These are phyloP conservation scores for Amblyjoppa proteus DNA, from an alignment of 2,888 invertebrate species.

Conservation along the genomic window DNA sequence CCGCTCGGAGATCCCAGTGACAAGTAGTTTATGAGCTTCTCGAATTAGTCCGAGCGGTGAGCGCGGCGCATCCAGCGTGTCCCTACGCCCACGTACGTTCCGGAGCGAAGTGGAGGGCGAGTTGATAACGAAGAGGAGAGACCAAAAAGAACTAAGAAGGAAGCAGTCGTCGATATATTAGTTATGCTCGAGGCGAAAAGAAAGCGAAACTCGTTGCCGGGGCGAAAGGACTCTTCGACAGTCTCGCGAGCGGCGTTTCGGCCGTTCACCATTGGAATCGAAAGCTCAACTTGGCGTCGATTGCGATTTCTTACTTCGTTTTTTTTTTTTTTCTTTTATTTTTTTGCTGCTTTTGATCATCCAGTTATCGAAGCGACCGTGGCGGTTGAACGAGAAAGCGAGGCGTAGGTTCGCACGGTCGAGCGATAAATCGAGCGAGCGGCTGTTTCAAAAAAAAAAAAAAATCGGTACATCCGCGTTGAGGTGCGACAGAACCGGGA, in stretches of 20 bases:
- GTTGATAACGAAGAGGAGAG: conserved; percentile 40
- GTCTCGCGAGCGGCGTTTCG: conserved; percentile 43
- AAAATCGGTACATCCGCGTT: conserved; percentile 45
- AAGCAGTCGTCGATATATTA: conserved; percentile 76
- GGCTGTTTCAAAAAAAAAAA: neutral
- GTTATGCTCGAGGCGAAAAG: conserved; percentile 76
- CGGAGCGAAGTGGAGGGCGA: conserved; percentile 48
- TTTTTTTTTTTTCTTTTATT: conserved; percentile 9
- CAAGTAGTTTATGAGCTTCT: conserved; percentile 54
- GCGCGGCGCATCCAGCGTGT: conserved; percentile 41
- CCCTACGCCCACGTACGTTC: conserved; percentile 60
- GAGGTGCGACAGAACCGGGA: neutral
- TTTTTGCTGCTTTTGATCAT: neutral
- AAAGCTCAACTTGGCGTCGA: conserved; percentile 43
- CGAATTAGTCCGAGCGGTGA: conserved; percentile 64
- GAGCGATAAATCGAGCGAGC: conserved; percentile 52
- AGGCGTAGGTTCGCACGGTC: neutral
- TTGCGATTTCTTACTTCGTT: neutral
- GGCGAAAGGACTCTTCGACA: conserved; percentile 74
- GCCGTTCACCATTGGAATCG: conserved; percentile 28
- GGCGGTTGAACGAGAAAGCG: conserved; percentile 40
- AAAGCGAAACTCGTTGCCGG: conserved; percentile 69
- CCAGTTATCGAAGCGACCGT: conserved; percentile 12
- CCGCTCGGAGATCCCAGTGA: conserved; percentile 31
- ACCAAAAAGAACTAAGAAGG: conserved; percentile 8